phyloP scores from a whole-genome alignment of 2,888 invertebrate species.

The Metallyticus violacea region DNA sequence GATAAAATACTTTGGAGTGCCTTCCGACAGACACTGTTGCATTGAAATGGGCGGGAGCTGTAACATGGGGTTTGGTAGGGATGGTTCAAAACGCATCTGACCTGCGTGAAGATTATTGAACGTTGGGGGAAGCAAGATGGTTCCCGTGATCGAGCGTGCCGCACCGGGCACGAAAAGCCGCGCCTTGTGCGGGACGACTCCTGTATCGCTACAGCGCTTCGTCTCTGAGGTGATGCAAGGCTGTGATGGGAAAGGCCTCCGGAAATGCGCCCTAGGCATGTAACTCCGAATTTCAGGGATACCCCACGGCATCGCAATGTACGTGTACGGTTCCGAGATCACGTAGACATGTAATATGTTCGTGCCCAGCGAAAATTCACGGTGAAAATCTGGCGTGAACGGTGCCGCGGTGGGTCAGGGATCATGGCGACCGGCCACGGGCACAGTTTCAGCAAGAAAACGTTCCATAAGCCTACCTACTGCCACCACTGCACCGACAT shows the following conservation, averaged over 20 bases:
- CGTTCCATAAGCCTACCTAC: slow-evolving; percentile 99
- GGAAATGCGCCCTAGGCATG: slow-evolving; percentile 46
- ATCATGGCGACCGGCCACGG: slow-evolving; percentile 64
- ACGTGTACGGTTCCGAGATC: slow-evolving; percentile 58
- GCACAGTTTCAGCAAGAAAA: slow-evolving; percentile 99
- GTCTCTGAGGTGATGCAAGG: slow-evolving; percentile 39
- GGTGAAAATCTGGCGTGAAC: slow-evolving; percentile 62
- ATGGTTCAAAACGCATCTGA: neutral
- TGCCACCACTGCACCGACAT: slow-evolving; percentile 99
- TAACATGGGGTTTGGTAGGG: neutral
- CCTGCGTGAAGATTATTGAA: neutral
- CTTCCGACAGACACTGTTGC: no score
- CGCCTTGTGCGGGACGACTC: neutral
- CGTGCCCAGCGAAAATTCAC: slow-evolving; percentile 51
- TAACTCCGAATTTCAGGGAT: slow-evolving; percentile 42
- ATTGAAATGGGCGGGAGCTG: neutral
- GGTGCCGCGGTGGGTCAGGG: slow-evolving; percentile 57
- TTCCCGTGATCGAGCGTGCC: neutral
- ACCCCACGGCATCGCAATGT: slow-evolving; percentile 52
- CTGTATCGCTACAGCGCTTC: neutral
- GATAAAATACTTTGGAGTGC: no score
- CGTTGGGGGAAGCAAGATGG: neutral
- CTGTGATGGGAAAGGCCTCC: slow-evolving; percentile 40
- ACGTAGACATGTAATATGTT: slow-evolving; percentile 54
- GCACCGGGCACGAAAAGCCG: neutral